Base-by-base conservation (phyloP, 37 sponge, comb jelly and placozoan species). In the Halisarca cf. caerulea region DNA sequence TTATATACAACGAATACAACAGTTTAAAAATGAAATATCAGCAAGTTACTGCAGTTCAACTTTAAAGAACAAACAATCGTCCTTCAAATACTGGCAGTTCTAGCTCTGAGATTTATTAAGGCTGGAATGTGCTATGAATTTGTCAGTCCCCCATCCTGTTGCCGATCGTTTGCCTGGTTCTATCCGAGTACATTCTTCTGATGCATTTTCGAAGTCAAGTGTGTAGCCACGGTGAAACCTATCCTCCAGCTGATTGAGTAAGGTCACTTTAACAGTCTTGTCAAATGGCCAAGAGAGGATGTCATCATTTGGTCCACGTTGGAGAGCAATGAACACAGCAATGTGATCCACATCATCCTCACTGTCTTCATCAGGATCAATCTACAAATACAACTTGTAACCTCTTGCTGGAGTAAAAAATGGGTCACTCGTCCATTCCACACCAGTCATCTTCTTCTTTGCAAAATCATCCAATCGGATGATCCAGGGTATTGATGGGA, bases 401-500 rank as follows among this genome's bases (percentile, higher is more conserved):
- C 77, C 77, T 9, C n/a, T 74, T 23, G 45, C 2, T 36, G n/a
- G 21, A 36, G 45, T 74, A 44, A 44, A 74, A 25, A 74, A 40
- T 2, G 77, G 77, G 25, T 40, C 24, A 39, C 45, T 44, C 21
- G 24, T 38, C 73, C 45, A 74, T n/a, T 39, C 0, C 32, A 35
- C 36, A 39, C 7, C 43, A 24, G 24, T 1, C 45, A 21, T 15
- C 24, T 39, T 74, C 25, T 37, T 40, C 64, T 62, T 28, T 42
- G 18, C 25, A 41, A 44, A 74, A 2, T 43, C 6, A 18, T 41
- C 77, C 77, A 74, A 2, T 40, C 36, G 24, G 2, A 74, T 40
- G 7, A 74, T 40, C 77, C 77, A 74, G 9, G 77, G 77, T 25
- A 43, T 6, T 18, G 77, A 74, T 21, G 77, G 77, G 44, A 74